Conservation (phyloP, 2,113 vertebrate species). For the Ovibos moschatus region DNA sequence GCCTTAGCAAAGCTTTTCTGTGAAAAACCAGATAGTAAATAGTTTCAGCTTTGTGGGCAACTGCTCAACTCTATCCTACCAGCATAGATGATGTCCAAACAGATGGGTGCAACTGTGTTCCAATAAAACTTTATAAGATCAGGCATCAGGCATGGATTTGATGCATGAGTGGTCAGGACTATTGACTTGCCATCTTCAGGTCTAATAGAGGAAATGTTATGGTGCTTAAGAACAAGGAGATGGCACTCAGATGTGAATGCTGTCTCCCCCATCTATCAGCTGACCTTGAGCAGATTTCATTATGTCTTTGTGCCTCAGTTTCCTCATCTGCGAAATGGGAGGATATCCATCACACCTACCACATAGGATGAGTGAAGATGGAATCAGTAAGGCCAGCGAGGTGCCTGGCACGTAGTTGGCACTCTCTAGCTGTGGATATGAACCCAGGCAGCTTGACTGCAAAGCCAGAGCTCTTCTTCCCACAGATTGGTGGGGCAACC, state of each 20-base stretch:
- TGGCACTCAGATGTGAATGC: not conserved
- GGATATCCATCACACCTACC: rapidly evolving
- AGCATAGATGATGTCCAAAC: not conserved
- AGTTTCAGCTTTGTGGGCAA: not conserved
- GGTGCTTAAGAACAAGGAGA: not conserved
- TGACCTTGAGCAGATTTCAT: not conserved
- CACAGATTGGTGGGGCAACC: rapidly evolving
- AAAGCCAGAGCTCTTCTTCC: not conserved
- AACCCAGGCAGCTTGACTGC: not conserved
- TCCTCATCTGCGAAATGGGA: not conserved
- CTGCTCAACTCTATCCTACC: no score
- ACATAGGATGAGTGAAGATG: not conserved
- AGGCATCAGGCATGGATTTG: not conserved
- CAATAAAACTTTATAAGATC: not conserved
- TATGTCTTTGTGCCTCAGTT: not conserved
- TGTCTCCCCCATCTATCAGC: rapidly evolving
- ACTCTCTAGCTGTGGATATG: not conserved
- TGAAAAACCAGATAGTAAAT: not conserved
- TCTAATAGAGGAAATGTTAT: rapidly evolving
- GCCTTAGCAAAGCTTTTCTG: not conserved
- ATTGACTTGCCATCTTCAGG: not conserved
- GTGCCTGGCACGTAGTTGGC: rapidly evolving
- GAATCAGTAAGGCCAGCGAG: not conserved
- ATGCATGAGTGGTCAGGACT: not conserved
- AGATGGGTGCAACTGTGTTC: not conserved